Evolutionary conservation across 2,113 vertebrate species (phyloP).

Genomic region (Trogon melanurus): DNA sequence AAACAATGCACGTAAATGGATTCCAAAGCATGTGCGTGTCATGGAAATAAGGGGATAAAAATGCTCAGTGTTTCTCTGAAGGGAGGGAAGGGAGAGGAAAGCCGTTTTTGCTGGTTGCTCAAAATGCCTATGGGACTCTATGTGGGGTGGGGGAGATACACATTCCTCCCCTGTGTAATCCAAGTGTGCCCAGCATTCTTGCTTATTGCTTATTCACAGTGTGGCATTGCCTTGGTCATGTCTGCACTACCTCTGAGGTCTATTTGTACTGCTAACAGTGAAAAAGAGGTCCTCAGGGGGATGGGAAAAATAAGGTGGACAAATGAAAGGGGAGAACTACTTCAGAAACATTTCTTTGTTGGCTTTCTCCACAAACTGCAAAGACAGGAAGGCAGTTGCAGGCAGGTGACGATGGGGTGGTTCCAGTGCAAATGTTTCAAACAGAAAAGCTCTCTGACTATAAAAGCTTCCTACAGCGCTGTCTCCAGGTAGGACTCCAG

Average conservation of each 20-base stretch:
- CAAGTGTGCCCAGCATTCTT: constrained; percentile 1
- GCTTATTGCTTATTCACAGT: neutral
- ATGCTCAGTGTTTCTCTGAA: constrained; percentile 28
- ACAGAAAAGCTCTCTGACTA: neutral
- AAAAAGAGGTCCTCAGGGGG: neutral
- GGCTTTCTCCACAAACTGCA: neutral
- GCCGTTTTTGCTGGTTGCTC: neutral
- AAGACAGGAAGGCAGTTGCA: neutral
- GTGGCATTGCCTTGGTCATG: neutral
- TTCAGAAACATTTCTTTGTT: neutral
- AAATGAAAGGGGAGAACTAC: neutral
- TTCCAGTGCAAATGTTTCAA: neutral
- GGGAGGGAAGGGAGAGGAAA: constrained; percentile 5
- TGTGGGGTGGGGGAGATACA: neutral
- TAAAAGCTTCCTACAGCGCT: neutral
- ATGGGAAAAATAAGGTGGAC: neutral
- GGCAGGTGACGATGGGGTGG: rapidly evolving
- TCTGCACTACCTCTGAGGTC: neutral
- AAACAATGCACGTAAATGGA: constrained; percentile 63
- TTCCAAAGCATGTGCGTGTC: constrained; percentile 48
- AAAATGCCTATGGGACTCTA: neutral
- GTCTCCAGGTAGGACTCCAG: neutral
- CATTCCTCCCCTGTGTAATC: constrained; percentile 44
- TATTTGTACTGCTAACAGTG: neutral
- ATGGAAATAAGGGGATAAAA: constrained; percentile 57